Conservation (phyloP, 2,888 invertebrate species). For the Sinhomidia bicolor region DNA sequence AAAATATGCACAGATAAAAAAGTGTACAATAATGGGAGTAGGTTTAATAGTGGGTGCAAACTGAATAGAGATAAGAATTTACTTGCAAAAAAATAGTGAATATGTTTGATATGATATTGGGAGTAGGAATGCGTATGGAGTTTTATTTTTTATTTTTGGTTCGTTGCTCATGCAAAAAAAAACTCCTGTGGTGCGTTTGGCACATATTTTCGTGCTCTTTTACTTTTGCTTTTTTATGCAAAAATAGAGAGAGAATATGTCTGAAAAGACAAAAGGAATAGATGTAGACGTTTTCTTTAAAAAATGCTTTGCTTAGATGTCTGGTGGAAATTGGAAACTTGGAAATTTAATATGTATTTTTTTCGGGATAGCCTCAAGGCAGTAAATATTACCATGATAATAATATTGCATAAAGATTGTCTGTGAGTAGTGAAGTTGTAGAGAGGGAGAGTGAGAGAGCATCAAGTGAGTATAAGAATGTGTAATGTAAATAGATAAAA, state of each 20-base stretch:
- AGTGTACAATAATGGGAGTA: no score
- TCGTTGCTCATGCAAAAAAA: slow-evolving; percentile 75
- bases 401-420: neutral
- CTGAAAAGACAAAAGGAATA: slow-evolving; percentile 49
- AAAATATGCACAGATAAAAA: no score
- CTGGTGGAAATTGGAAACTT: slow-evolving; percentile 59
- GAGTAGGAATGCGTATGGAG: slow-evolving; percentile 42
- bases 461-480: no score
- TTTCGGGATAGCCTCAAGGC: slow-evolving; percentile 38
- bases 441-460: neutral
- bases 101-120: neutral
- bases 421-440: neutral
- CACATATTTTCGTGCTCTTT: slow-evolving; percentile 49
- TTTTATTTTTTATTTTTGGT: no score
- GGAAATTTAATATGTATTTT: slow-evolving; percentile 47
- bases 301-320: neutral
- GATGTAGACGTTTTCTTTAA: neutral
- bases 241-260: slow-evolving; percentile 47
- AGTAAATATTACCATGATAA: slow-evolving; percentile 13
- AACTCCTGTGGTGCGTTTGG: slow-evolving; percentile 56
- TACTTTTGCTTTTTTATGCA: slow-evolving; percentile 57
- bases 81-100: neutral
- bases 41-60: no score
- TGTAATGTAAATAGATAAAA: no score
- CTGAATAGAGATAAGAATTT: no score